Evolutionary conservation across 2,797 vertebrate genomes (phyloP).

Genomic region (Myiotriccus ornatus): DNA sequence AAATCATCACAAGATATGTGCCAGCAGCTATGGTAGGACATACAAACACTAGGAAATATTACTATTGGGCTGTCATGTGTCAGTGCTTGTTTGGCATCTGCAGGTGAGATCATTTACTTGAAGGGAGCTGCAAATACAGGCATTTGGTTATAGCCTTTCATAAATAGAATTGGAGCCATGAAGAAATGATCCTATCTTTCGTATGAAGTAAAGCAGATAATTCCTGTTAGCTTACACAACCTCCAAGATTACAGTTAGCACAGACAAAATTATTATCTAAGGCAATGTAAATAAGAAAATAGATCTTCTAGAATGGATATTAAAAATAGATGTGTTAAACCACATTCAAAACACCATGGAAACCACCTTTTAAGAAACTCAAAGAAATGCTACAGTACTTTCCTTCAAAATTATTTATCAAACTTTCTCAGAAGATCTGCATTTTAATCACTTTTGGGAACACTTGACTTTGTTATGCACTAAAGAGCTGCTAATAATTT

Average conservation of each 20-base stretch:
- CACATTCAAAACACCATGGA: neutral
- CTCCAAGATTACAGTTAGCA: neutral
- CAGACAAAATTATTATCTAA: neutral
- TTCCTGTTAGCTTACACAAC: neutral
- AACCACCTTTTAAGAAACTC: neutral
- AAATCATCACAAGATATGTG: neutral
- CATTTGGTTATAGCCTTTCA: neutral
- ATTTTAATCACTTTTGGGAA: conserved; percentile 3
- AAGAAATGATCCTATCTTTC: neutral
- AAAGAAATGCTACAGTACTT: neutral
- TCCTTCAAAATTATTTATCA: neutral
- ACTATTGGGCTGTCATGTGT: neutral
- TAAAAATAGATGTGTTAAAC: neutral
- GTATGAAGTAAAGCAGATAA: neutral
- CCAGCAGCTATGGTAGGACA: neutral
- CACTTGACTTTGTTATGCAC: neutral
- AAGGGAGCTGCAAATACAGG: neutral
- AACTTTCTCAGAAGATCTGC: neutral
- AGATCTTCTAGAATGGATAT: neutral
- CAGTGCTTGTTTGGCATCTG: neutral
- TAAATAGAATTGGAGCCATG: neutral
- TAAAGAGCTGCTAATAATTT: neutral
- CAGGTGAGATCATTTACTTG: neutral
- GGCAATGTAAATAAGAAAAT: neutral
- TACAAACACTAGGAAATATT: neutral